A percentile compares a stretch with the other conserved stretches of the same genome.
Evolutionary conservation across 2,797 vertebrate genomes (phyloP).

Genomic region (Lepilemur ruficaudatus): DNA sequence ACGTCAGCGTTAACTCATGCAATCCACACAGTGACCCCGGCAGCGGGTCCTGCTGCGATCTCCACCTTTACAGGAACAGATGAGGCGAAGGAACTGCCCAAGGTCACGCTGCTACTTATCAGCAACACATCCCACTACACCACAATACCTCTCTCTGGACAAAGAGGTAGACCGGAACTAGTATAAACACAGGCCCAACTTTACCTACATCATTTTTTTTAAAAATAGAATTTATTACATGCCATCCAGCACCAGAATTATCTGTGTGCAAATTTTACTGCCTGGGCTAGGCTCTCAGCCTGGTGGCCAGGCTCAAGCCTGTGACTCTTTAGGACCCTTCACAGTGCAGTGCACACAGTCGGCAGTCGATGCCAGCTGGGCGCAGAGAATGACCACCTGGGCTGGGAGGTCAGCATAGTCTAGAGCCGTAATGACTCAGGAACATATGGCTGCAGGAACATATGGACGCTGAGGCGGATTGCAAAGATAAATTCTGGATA

Average conservation of each 20-base stretch:
- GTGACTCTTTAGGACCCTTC: no score
- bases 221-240: not conserved
- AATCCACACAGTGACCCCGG: not conserved
- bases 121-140: rapidly evolving
- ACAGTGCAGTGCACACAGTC: rapidly evolving
- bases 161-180: not conserved
- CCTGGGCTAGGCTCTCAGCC: not conserved
- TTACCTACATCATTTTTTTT: not conserved
- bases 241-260: not conserved
- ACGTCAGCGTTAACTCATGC: not conserved
- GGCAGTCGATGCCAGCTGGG: not conserved
- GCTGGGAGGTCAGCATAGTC: not conserved
- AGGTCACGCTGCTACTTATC: not conserved
- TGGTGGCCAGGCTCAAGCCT: not conserved
- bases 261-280: not conserved
- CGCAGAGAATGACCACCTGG: not conserved
- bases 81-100: not conserved
- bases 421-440: not conserved
- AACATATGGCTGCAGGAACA: not conserved
- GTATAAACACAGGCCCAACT: not conserved
- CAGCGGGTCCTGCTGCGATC: not conserved
- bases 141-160: not conserved
- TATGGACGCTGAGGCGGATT: rapidly evolving
- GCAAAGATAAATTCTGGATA: not conserved
- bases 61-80: not conserved